Percentiles rank a stretch among this genome's conserved stretches.
phyloP scores from a whole-genome alignment of 2,888 invertebrate species.

The Chrysomela aeneicollis region DNA sequence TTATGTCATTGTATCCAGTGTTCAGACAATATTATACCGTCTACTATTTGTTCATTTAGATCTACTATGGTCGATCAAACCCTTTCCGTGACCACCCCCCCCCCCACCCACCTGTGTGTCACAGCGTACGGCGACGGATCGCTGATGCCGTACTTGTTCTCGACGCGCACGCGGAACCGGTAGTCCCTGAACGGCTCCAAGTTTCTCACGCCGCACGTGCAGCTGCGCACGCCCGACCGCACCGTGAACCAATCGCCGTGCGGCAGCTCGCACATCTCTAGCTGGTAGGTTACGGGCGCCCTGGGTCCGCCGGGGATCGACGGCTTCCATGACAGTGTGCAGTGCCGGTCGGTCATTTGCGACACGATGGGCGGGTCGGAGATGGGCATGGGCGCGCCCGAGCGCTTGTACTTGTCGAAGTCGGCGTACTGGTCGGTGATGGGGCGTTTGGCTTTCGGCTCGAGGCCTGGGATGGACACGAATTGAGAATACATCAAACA shows the following conservation, averaged over 20 bases:
- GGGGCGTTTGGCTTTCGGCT: slow-evolving; percentile 72
- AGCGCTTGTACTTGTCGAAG: slow-evolving; percentile 82
- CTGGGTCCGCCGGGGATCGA: slow-evolving; percentile 88
- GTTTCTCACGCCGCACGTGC: slow-evolving; percentile 88
- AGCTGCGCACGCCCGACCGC: slow-evolving; percentile 84
- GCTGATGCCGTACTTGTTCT: slow-evolving; percentile 95
- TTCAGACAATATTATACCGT: too few species aligned
- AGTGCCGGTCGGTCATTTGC: slow-evolving; percentile 87
- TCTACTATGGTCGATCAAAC: too few species aligned
- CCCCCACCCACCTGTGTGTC: slow-evolving; percentile 69
- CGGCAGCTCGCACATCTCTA: slow-evolving; percentile 93
- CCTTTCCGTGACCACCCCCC: too few species aligned
- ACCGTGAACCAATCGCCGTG: slow-evolving; percentile 94
- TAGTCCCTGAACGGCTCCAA: slow-evolving; percentile 94
- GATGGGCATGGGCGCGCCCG: slow-evolving; percentile 86
- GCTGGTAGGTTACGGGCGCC: slow-evolving; percentile 91
- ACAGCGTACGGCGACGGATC: slow-evolving; percentile 93
- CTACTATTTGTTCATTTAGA: too few species aligned
- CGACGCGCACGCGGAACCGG: slow-evolving; percentile 93
- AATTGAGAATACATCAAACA: too few species aligned
- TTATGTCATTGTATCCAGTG: too few species aligned
- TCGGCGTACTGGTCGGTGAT: slow-evolving; percentile 83
- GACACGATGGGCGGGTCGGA: slow-evolving; percentile 92
- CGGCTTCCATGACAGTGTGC: slow-evolving; percentile 93
- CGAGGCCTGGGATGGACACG: slow-evolving; percentile 58